These are phyloP conservation scores for Drosophila kuntzei DNA, from an alignment of 2,888 invertebrate genomes.

Conservation along the genomic window DNA sequence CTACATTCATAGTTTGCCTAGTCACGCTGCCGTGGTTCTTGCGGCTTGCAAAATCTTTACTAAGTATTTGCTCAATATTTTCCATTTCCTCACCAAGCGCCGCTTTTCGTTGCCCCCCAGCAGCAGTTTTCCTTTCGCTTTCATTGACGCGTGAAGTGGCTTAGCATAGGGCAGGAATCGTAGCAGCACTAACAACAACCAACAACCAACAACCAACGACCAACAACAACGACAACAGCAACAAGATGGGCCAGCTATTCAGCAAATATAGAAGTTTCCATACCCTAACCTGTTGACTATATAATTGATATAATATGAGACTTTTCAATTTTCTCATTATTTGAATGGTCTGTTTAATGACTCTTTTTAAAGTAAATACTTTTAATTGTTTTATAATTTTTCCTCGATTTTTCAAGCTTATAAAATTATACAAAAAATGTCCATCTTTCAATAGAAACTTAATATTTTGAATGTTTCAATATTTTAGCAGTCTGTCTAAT, in stretches of 20 bases:
- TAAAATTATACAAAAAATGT: no score
- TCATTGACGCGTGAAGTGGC: slow-evolving; percentile 80
- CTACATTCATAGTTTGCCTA: slow-evolving; percentile 37
- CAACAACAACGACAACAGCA: neutral
- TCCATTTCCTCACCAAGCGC: slow-evolving; percentile 74
- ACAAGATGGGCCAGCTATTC: neutral
- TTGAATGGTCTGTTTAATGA: no score
- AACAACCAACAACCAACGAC: slow-evolving; percentile 4
- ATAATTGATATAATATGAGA: no score
- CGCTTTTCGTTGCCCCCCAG: slow-evolving; percentile 34
- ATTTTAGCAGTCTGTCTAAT: no score
- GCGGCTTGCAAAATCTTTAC: slow-evolving; percentile 70
- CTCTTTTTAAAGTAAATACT: no score
- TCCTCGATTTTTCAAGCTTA: no score
- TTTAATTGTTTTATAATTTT: no score
- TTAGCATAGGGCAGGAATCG: slow-evolving; percentile 69
- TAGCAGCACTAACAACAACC: slow-evolving; percentile 32
- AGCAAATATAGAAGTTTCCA: neutral
- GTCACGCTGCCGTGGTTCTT: slow-evolving; percentile 74
- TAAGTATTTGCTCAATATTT: slow-evolving; percentile 76
- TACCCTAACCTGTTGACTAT: neutral
- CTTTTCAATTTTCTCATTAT: no score
- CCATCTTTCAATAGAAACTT: no score
- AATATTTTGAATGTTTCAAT: no score
- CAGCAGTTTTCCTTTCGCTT: slow-evolving; percentile 77